phyloP scores from a whole-genome alignment of 2,797 vertebrate species.

The Capromys pilorides region DNA sequence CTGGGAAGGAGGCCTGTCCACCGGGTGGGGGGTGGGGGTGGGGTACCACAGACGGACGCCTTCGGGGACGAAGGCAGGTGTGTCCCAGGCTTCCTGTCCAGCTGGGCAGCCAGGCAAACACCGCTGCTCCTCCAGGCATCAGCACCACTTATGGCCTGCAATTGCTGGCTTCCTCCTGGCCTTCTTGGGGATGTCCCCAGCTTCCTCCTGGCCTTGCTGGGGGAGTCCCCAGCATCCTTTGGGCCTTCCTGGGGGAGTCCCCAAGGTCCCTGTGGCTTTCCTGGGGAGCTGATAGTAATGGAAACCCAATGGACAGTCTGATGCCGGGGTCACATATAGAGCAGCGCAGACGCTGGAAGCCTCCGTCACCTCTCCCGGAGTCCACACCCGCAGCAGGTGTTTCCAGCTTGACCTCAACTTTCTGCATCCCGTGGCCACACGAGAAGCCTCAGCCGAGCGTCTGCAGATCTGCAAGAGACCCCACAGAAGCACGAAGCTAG shows the following conservation, averaged over 20 bases:
- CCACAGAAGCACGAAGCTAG: constrained; percentile 20
- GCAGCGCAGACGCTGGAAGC: background rate
- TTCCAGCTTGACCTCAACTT: constrained; percentile 9
- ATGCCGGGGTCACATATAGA: background rate
- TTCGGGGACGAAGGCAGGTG: background rate
- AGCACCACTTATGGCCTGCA: background rate
- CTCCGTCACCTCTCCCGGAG: background rate
- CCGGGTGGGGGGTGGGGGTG: too few relatives aligned
- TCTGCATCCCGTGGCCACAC: background rate
- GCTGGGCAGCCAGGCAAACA: background rate
- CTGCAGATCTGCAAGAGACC: constrained; percentile 79
- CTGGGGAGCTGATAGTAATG: background rate
- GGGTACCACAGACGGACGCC: too few relatives aligned
- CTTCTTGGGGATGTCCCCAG: constrained; percentile 58
- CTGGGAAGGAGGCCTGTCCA: background rate
- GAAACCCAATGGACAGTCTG: background rate
- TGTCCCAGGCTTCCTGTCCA: background rate
- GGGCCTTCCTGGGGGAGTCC: constrained; percentile 35
- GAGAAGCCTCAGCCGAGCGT: constrained; percentile 65
- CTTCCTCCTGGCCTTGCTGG: background rate
- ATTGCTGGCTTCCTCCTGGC: constrained; percentile 38
- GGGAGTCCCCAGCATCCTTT: constrained; percentile 45
- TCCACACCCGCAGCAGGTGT: background rate
- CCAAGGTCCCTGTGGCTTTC: background rate
- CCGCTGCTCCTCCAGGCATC: background rate